Evolutionary conservation across 2,797 vertebrate genomes (phyloP).

Genomic region (Paratrypauchen microcephalus): DNA sequence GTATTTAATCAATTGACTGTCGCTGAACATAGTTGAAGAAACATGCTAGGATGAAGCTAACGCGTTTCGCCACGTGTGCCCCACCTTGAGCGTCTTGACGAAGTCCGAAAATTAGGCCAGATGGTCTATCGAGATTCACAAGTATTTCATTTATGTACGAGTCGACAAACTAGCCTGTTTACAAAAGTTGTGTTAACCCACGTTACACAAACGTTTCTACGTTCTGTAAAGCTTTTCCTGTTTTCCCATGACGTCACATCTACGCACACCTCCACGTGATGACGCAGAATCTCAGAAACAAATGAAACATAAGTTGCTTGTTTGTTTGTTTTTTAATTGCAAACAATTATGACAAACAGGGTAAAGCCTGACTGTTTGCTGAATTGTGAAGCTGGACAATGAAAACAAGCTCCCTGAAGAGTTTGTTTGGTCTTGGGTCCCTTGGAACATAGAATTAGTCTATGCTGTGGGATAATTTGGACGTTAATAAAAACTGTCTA

Average conservation of each 20-base stretch:
- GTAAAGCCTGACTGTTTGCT: slow-evolving; percentile 80
- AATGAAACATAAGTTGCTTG: background rate
- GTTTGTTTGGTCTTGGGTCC: slow-evolving; percentile 72
- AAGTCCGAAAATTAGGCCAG: background rate
- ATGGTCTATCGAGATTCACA: background rate
- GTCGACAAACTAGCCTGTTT: background rate
- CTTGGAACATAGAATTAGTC: slow-evolving; percentile 62
- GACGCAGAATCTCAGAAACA: slow-evolving; percentile 29
- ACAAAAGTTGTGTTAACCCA: slow-evolving; percentile 34
- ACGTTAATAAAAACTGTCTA: slow-evolving; percentile 41
- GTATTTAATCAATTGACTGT: background rate
- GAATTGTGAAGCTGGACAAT: slow-evolving; percentile 76
- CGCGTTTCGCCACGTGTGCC: background rate
- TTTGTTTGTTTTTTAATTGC: slow-evolving; percentile 67
- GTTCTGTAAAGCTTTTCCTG: slow-evolving; percentile 47
- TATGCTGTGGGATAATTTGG: slow-evolving; percentile 46
- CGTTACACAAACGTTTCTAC: slow-evolving; percentile 68
- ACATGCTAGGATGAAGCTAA: slow-evolving; percentile 1
- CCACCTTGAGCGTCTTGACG: slow-evolving; percentile 30
- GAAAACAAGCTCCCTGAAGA: slow-evolving; percentile 71
- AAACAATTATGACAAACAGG: slow-evolving; percentile 85
- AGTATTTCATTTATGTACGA: background rate
- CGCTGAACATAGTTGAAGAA: background rate
- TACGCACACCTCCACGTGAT: background rate
- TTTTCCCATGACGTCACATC: slow-evolving; percentile 39